phyloP scores from a whole-genome alignment of 2,797 vertebrate genomes.

The Pseudochromis fuscus region DNA sequence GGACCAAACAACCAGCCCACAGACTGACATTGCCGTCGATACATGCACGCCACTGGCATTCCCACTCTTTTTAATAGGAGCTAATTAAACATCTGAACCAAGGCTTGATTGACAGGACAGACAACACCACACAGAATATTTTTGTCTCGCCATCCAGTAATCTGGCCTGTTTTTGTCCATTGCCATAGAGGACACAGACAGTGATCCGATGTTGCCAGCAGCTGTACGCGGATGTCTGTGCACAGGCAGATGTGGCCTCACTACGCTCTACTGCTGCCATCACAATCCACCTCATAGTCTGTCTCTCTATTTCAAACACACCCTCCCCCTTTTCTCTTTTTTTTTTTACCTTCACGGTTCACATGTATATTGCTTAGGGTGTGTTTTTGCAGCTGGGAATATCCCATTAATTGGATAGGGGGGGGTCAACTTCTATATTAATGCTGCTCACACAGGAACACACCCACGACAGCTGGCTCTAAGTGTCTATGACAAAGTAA shows the following conservation, averaged over 20 bases:
- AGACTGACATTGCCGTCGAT: background rate
- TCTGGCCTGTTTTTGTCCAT: conserved; percentile 10
- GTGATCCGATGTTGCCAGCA: conserved; percentile 47
- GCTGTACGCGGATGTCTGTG: conserved; percentile 59
- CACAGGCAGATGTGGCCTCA: conserved; percentile 74
- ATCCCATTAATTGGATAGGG: conserved; percentile 70
- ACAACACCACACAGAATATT: conserved; percentile 44
- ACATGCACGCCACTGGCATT: background rate
- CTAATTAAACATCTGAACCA: conserved; percentile 73
- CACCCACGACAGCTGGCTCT: conserved; percentile 52
- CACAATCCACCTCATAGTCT: conserved; percentile 24
- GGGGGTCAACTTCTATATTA: conserved; percentile 51
- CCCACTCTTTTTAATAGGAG: conserved; percentile 31
- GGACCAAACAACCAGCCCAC: background rate
- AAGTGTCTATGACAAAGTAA: conserved; percentile 25
- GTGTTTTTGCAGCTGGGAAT: conserved; percentile 66
- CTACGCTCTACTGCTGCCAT: conserved; percentile 45
- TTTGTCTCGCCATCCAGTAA: conserved; percentile 41
- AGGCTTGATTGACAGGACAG: conserved; percentile 66
- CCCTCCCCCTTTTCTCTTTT: conserved; percentile 6
- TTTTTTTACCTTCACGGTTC: conserved; percentile 68
- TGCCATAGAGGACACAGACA: conserved; percentile 47
- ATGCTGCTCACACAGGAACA: conserved; percentile 44
- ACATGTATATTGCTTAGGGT: conserved; percentile 69
- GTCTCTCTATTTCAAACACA: conserved; percentile 18